A percentile compares a stretch with the other conserved stretches of the same genome.
Conservation (phyloP, 2,797 vertebrate genomes). For the Pagetopsis macropterus region DNA sequence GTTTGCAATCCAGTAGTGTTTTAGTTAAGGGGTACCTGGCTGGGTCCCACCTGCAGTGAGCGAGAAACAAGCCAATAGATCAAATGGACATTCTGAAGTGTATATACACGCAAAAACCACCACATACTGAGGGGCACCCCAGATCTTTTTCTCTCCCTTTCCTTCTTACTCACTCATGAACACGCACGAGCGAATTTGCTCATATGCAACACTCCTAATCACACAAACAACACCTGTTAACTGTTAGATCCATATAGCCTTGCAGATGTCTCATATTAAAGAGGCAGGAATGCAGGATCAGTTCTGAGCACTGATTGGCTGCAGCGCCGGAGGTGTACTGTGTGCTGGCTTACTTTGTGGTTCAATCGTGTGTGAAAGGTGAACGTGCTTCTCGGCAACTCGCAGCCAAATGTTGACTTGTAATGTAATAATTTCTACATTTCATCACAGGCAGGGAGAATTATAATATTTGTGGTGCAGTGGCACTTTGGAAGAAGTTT, state of each 20-base stretch:
- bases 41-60: no score
- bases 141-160: conserved; percentile 9
- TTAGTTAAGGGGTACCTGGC: no score
- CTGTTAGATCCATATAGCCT: conserved; percentile 63
- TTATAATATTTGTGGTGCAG: conserved; percentile 22
- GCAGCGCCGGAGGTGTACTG: conserved; percentile 12
- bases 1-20: no score
- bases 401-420: neutral
- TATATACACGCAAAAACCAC: neutral
- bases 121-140: conserved; percentile 22
- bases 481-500: conserved; percentile 47
- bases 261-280: conserved; percentile 68
- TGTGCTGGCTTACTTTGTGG: conserved; percentile 16
- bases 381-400: conserved; percentile 9
- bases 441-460: conserved; percentile 24
- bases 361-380: conserved; percentile 23
- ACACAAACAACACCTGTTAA: conserved; percentile 70
- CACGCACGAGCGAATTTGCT: conserved; percentile 46
- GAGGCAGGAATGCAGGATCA: conserved; percentile 42
- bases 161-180: conserved; percentile 6
- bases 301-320: conserved; percentile 48
- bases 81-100: neutral
- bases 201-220: conserved; percentile 58
- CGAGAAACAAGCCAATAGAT: neutral
- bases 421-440: conserved; percentile 4